These are phyloP conservation scores for Cyanistes caeruleus DNA, from an alignment of 2,113 vertebrate genomes.

Conservation along the genomic window DNA sequence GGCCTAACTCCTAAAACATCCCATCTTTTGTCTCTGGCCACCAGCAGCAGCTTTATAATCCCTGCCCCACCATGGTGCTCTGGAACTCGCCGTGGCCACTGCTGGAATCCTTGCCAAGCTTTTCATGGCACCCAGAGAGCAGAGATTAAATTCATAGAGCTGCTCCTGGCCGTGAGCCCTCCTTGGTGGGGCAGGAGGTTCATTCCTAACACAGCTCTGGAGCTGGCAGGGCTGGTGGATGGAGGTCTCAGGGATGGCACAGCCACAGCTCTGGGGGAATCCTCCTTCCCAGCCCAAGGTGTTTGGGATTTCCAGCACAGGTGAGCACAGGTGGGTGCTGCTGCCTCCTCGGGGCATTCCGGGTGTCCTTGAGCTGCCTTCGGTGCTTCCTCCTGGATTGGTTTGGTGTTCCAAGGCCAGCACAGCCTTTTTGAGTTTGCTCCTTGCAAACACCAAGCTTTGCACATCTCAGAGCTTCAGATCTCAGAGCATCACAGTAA, in stretches of 20 bases:
- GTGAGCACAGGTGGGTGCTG: neutral
- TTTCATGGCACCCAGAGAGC: neutral
- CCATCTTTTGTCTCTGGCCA: slow-evolving; percentile 23
- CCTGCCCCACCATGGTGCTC: neutral
- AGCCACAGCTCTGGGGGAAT: neutral
- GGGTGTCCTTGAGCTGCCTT: neutral
- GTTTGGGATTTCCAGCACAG: neutral
- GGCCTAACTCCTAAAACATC: neutral
- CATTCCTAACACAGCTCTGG: neutral
- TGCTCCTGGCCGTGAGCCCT: neutral
- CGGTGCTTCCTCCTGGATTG: neutral
- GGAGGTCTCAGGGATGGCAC: neutral
- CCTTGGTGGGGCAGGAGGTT: neutral
- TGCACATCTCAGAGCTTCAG: neutral
- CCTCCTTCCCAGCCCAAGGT: neutral
- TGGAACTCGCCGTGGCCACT: neutral
- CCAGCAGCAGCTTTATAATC: slow-evolving; percentile 25
- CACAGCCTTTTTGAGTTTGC: neutral
- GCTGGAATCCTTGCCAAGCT: neutral
- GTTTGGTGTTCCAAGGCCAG: neutral
- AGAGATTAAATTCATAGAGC: neutral
- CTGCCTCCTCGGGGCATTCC: neutral
- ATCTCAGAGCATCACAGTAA: neutral
- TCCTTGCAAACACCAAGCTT: neutral
- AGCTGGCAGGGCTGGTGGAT: neutral